A percentile compares a stretch with the other conserved stretches of the same genome.
Conservation (phyloP, 2,113 vertebrate species). For the Corydoras sp. region DNA sequence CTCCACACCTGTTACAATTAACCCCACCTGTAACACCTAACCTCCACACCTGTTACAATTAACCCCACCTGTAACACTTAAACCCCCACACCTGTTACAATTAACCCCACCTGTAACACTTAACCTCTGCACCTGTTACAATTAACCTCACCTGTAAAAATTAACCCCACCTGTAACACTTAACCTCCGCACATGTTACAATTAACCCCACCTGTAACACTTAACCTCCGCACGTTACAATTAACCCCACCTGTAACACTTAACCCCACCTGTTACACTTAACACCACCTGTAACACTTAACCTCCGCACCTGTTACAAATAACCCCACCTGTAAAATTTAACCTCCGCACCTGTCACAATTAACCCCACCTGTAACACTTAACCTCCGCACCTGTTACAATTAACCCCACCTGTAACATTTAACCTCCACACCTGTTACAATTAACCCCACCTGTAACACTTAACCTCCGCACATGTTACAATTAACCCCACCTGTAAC, state of each 20-base stretch:
- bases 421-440: too few species aligned
- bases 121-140: background rate
- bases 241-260: too few species aligned
- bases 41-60: background rate
- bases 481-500: background rate
- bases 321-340: too few species aligned
- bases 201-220: background rate
- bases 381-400: background rate
- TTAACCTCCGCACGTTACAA: too few species aligned
- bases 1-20: background rate
- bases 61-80: background rate
- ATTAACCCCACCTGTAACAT: background rate
- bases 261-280: background rate
- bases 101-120: too few species aligned
- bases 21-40: too few species aligned
- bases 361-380: background rate
- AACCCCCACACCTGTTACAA: too few species aligned
- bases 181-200: background rate
- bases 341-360: background rate
- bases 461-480: background rate
- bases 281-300: background rate
- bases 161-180: too few species aligned
- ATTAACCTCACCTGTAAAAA: background rate
- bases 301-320: too few species aligned
- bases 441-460: conserved; percentile 51